A percentile compares a stretch with the other conserved stretches of the same genome.
These are phyloP conservation scores for Volucella inanis DNA, from an alignment of 2,888 invertebrate species.

Conservation along the genomic window DNA sequence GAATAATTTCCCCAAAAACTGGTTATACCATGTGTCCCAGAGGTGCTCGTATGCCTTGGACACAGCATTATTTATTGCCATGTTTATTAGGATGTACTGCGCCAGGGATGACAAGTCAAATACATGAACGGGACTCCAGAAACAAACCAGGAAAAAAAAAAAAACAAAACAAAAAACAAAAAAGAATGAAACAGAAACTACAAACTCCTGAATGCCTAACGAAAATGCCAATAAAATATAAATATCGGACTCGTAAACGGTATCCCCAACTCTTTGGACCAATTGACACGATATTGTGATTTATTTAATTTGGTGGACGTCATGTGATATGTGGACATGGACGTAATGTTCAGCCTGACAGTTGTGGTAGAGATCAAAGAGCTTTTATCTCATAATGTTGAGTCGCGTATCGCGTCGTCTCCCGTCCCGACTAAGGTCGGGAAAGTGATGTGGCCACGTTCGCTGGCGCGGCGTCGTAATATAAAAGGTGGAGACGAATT, in stretches of 20 bases:
- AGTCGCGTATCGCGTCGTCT: background rate
- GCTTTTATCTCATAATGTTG: slow-evolving; percentile 35
- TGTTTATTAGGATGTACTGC: slow-evolving; percentile 73
- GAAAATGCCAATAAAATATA: slow-evolving; percentile 41
- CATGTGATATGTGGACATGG: slow-evolving; percentile 44
- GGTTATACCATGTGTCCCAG: slow-evolving; percentile 68
- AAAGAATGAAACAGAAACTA: background rate
- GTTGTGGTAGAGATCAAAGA: slow-evolving; percentile 10
- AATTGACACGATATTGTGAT: slow-evolving; percentile 74
- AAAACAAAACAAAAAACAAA: background rate
- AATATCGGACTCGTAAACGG: slow-evolving; percentile 55
- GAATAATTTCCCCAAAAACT: slow-evolving; percentile 63
- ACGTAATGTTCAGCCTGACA: slow-evolving; percentile 8
- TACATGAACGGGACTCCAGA: slow-evolving; percentile 8
- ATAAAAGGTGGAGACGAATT: background rate
- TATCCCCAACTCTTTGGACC: slow-evolving; percentile 55
- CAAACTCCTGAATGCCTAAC: background rate
- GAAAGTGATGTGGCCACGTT: too few species aligned
- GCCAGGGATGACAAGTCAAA: slow-evolving; percentile 69
- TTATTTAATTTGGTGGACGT: slow-evolving; percentile 62
- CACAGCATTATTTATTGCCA: slow-evolving; percentile 67
- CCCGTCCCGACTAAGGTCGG: too few species aligned
- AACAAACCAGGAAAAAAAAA: background rate
- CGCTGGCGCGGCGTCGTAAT: too few species aligned
- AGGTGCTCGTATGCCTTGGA: slow-evolving; percentile 49